Evolutionary conservation across 2,797 vertebrate species (phyloP).

Genomic region (Rhinatrema bivittatum): DNA sequence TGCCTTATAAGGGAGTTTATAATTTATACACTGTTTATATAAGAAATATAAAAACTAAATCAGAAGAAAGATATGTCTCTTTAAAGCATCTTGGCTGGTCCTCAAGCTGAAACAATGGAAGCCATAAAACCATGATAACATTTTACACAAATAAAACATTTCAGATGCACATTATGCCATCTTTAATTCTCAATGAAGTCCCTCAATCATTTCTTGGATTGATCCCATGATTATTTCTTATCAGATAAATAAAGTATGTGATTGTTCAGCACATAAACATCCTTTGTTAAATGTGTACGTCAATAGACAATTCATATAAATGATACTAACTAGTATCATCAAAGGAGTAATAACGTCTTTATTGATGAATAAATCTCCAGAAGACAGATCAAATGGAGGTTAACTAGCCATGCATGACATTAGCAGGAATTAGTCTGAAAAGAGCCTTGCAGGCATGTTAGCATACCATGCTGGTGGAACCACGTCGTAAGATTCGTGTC

Average conservation of each 20-base stretch:
- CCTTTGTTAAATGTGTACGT: conserved; percentile 41
- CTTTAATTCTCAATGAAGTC: conserved; percentile 31
- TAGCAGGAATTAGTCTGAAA: conserved; percentile 42
- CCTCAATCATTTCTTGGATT: conserved; percentile 39
- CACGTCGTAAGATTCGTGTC: conserved; percentile 13
- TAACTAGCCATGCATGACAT: conserved; percentile 64
- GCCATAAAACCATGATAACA: conserved; percentile 25
- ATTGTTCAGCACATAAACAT: conserved; percentile 51
- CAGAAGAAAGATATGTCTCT: neutral
- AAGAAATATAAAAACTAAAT: neutral
- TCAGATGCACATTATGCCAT: conserved; percentile 32
- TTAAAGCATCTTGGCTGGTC: neutral
- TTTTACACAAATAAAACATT: conserved; percentile 31
- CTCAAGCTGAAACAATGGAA: neutral
- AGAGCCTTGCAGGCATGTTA: conserved; percentile 25
- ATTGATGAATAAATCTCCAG: conserved; percentile 65
- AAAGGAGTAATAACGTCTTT: conserved; percentile 56
- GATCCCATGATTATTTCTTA: conserved; percentile 32
- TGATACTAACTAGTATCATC: conserved; percentile 60
- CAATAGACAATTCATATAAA: conserved; percentile 56
- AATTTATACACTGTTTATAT: neutral
- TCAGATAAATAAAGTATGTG: conserved; percentile 46
- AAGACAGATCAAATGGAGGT: conserved; percentile 61
- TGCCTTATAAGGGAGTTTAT: too few species aligned
- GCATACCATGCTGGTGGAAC: conserved; percentile 8